Evolutionary conservation across 2,888 invertebrate species (phyloP).

Genomic region (Watsonalla binaria): DNA sequence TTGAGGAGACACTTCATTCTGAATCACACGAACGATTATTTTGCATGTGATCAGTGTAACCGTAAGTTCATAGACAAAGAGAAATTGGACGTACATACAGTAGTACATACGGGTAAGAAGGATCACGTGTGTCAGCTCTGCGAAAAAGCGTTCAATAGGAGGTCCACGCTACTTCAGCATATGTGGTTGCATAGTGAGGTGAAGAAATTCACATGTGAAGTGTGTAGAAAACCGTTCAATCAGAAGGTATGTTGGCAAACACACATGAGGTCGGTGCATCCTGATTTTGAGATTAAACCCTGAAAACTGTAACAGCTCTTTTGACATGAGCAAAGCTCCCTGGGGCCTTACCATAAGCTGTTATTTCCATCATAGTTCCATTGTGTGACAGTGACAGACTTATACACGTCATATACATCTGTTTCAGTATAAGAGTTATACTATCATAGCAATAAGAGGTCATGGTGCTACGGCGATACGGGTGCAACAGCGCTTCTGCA

Average conservation of each 20-base stretch:
- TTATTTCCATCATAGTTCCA: too few relatives aligned
- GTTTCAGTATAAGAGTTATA: too few relatives aligned
- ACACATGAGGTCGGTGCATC: slow-evolving; percentile 53
- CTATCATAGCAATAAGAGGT: too few relatives aligned
- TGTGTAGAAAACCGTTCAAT: slow-evolving; percentile 40
- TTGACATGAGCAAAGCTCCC: too few relatives aligned
- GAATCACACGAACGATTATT: slow-evolving; percentile 30
- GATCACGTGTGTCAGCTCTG: slow-evolving; percentile 33
- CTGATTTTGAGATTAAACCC: slow-evolving; percentile 21
- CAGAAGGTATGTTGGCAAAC: slow-evolving; percentile 43
- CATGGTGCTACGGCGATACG: too few relatives aligned
- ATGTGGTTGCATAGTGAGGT: slow-evolving; percentile 44
- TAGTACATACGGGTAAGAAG: slow-evolving; percentile 36
- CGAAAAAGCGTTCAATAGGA: slow-evolving; percentile 37
- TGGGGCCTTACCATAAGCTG: too few relatives aligned
- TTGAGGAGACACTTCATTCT: slow-evolving; percentile 35
- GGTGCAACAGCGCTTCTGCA: too few relatives aligned
- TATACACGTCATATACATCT: too few relatives aligned
- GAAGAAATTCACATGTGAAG: slow-evolving; percentile 34
- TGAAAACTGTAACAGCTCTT: too few relatives aligned
- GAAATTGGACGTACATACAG: slow-evolving; percentile 24
- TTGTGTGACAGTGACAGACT: too few relatives aligned
- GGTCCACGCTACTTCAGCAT: slow-evolving; percentile 34
- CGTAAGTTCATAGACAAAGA: slow-evolving; percentile 26
- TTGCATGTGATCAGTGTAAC: slow-evolving; percentile 25